Base-by-base conservation (phyloP, 2,888 invertebrate genomes). In the Pycnomerus fuliginosus region DNA sequence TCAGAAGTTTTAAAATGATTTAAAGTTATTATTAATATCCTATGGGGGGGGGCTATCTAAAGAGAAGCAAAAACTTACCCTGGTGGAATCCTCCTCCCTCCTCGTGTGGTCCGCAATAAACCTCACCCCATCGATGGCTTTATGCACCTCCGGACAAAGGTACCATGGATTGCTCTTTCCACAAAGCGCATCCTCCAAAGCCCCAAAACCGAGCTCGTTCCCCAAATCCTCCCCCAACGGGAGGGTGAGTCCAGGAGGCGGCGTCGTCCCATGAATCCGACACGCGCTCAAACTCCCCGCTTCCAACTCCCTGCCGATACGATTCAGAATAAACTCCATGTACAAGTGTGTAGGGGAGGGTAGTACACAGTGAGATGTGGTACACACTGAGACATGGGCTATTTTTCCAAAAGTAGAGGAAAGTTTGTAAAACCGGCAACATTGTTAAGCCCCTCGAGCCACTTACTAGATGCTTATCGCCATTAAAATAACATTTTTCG, bases 61-160 rank as follows among this genome's bases (percentile, higher is more conserved):
- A n/a, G n/a, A n/a, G n/a, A n/a, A n/a, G n/a, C n/a, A n/a, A 32
- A 34, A 22, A 72, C 79, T 76, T 70, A 92, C 92, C 80, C 89
- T 82, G 38, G 90, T 90, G 44, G 91, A 90, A 70, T 93, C 92
- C 73, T 93, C 91, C 73, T 92, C 92, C 66, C 90, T 83, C 65
- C 89, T 85, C 42, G 91, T 92, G 72, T 93, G 92, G 73, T 93
- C 92, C 33, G 93, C 93, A 65, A 93, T 93, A 71, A 90, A 93
- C 65, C 87, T 83, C 56, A 93, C 90, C 53, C 92, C 92, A 70
- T 92, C 91, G 72, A 92, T 91, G 62, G 93, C 93, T 73, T 91
- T 91, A 74, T 90, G 88, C 56, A 93, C 81, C 74, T 93, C 93
- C 25, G 92, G 91, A 73, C 92, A 93, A 70, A 85, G 85, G 71